phyloP scores from a whole-genome alignment of 2,888 invertebrate species.

The Rhodophaea formosa region DNA sequence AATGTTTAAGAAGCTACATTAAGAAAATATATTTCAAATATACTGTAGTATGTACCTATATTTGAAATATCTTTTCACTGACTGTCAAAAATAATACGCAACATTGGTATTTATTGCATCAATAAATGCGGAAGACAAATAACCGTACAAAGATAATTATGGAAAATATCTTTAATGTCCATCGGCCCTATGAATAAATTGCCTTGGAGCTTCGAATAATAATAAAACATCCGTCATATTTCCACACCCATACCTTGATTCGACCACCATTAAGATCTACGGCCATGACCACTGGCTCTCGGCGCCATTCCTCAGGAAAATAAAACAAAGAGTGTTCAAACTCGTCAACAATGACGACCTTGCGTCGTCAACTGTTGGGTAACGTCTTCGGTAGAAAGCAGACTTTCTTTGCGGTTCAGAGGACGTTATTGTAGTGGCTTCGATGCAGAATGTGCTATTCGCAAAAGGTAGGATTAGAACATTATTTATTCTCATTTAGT shows the following conservation, averaged over 20 bases:
- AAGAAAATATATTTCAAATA: no score
- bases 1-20: no score
- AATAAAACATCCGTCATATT: conserved; percentile 23
- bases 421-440: conserved; percentile 26
- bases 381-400: conserved; percentile 53
- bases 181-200: conserved; percentile 3
- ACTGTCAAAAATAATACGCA: no score
- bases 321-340: conserved; percentile 55
- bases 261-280: conserved; percentile 29
- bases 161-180: background rate
- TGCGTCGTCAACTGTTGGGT: conserved; percentile 38
- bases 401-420: conserved; percentile 52
- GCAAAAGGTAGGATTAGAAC: no score
- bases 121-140: background rate
- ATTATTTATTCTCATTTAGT: no score
- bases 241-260: conserved; percentile 24
- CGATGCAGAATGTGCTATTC: no score
- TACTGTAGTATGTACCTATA: no score
- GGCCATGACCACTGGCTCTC: conserved; percentile 44
- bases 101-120: conserved; percentile 2
- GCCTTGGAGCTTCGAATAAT: conserved; percentile 16
- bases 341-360: conserved; percentile 52
- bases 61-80: no score
- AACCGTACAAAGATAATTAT: background rate
- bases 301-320: conserved; percentile 31